Evolutionary conservation across 2,888 invertebrate species (phyloP), one percentile per base, ranked within the genome.

Genomic region (Pocota personata): DNA sequence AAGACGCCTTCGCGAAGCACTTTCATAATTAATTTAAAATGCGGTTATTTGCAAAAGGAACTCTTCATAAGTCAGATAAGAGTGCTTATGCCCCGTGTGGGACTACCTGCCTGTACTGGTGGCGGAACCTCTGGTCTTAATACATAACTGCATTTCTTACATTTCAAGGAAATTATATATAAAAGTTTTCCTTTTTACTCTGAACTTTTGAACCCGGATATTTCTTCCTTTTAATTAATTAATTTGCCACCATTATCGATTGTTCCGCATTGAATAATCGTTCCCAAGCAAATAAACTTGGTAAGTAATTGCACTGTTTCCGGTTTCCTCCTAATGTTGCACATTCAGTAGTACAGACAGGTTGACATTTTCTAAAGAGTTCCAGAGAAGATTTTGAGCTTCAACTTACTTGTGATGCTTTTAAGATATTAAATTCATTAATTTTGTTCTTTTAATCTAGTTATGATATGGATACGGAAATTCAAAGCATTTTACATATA

Each of bases 191-290:
- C 27, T 14, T 40, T 43, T 24, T 10, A n/a, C 27, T 62, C 10
- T 24, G 43, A 0, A 16, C 14, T 8, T 3, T 3, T 16, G 43
- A 62, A 27, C 4, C 43, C 62, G 62, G 62, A 62, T 27, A 62
- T 43, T 62, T 62, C 12, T 62, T 27, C 24, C 19, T 46, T 62
- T 46, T 16, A 62, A 43, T 46, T 46, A 62, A 43, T 24, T 62
- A 27, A 16, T 62, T 62, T 62, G 30, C 43, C n/a, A 7, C 14
- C 12, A 46, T 30, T 62, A 43, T 62, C 24, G 43, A 60, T 60
- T 37, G 35, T 8, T 0, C 3, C 4, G 14, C 40, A 40, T 40
- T 14, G 14, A 14, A 14, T 14, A 40, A 40, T 40, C 14, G 21
- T 8, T 21, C 21, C 16, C 7, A 6, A 4, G 7, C 16, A 43